Percentiles rank a stretch among this genome's conserved stretches.
Evolutionary conservation across 2,888 invertebrate species (phyloP).

Genomic region (Pollenia angustigena): DNA sequence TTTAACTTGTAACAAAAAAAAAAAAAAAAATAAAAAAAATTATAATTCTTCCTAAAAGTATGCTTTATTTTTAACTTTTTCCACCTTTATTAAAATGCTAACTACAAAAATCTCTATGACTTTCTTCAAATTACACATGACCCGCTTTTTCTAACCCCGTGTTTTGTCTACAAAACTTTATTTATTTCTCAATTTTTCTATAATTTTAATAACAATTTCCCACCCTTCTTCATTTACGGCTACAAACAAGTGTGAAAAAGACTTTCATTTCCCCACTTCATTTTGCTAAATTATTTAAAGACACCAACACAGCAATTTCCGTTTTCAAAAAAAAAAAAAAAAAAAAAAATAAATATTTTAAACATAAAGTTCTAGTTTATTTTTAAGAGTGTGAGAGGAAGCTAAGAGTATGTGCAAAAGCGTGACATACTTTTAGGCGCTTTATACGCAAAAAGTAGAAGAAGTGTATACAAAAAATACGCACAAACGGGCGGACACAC

Average conservation of each 20-base stretch:
- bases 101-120: neutral
- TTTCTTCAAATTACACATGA: constrained; percentile 21
- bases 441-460: neutral
- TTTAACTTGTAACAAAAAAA: too few species aligned
- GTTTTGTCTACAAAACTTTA: neutral
- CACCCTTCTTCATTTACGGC: neutral
- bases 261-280: constrained; percentile 32
- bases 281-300: constrained; percentile 50
- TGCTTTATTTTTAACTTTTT: too few species aligned
- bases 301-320: constrained; percentile 48
- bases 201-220: constrained; percentile 42
- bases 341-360: constrained; percentile 32
- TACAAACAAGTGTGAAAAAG: neutral
- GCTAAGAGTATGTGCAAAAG: constrained; percentile 54
- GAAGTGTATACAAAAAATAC: constrained; percentile 12
- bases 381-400: constrained; percentile 15
- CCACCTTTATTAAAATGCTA: too few species aligned
- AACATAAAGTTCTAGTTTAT: constrained; percentile 38
- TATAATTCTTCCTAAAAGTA: too few species aligned
- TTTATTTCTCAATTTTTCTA: constrained; percentile 32
- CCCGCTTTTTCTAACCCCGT: neutral
- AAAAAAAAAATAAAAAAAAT: too few species aligned
- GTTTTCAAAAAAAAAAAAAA: constrained; percentile 13
- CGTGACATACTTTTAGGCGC: constrained; percentile 70
- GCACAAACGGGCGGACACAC: neutral